A percentile compares a stretch with the other conserved stretches of the same genome.
Conservation (phyloP, 2,888 invertebrate genomes). For the Anodontia alba region DNA sequence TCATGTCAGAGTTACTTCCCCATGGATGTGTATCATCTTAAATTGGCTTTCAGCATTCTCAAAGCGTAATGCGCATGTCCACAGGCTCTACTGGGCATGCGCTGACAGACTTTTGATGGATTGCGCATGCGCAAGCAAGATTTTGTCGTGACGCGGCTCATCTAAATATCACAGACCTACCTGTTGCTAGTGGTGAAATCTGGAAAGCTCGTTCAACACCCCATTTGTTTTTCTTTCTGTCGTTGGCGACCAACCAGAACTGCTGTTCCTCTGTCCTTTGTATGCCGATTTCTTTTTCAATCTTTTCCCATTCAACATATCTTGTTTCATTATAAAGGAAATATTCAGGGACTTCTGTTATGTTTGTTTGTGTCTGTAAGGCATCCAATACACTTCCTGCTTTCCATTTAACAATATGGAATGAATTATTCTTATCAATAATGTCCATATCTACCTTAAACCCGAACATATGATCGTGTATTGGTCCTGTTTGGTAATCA, state of each 20-base stretch:
- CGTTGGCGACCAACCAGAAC: conserved; percentile 59
- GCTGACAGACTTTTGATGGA: no score
- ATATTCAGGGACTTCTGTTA: conserved; percentile 42
- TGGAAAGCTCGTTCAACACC: conserved; percentile 65
- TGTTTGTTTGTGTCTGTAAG: conserved; percentile 39
- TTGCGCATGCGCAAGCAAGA: no score
- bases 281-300: conserved; percentile 45
- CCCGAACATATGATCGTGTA: conserved; percentile 72
- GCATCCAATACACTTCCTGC: conserved; percentile 60
- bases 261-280: conserved; percentile 38
- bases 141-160: no score
- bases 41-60: no score
- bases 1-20: no score
- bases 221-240: conserved; percentile 65
- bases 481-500: conserved; percentile 58
- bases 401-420: conserved; percentile 70
- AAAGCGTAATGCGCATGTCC: no score
- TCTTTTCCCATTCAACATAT: conserved; percentile 57
- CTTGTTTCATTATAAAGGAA: conserved; percentile 61
- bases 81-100: no score
- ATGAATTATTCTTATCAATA: conserved; percentile 61
- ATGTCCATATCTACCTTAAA: conserved; percentile 73
- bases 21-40: no score
- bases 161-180: no score
- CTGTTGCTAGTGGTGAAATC: conserved; percentile 63